Evolutionary conservation across 2,888 invertebrate species (phyloP).

Genomic region (Dolomedes plantarius): DNA sequence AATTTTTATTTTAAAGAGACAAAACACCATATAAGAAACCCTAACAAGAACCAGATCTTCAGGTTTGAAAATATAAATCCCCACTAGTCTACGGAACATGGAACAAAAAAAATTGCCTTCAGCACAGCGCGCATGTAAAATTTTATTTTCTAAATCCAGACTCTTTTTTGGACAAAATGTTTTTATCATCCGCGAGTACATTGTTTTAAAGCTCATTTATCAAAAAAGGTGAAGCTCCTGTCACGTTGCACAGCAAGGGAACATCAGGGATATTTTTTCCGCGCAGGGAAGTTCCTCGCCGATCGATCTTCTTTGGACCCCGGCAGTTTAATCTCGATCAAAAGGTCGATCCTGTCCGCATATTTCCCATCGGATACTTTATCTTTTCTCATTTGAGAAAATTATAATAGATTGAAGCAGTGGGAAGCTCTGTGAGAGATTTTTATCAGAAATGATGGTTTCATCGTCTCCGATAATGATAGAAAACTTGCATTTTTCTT

Average conservation of each 20-base stretch:
- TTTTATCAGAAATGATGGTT: slow-evolving; percentile 5
- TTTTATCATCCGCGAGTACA: slow-evolving; percentile 24
- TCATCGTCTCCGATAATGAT: not conserved
- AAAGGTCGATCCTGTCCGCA: not conserved
- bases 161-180: slow-evolving; percentile 20
- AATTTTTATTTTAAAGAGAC: too few relatives aligned
- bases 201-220: slow-evolving; percentile 60
- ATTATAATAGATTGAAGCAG: slow-evolving; percentile 2
- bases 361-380: not conserved
- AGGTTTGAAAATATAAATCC: too few relatives aligned
- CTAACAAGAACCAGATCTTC: too few relatives aligned
- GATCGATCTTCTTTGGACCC: slow-evolving; percentile 29
- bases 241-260: slow-evolving; percentile 19
- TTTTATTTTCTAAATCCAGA: not conserved
- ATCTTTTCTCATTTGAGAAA: not conserved
- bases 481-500: not conserved
- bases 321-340: slow-evolving; percentile 18
- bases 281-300: not conserved
- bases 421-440: not conserved
- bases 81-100: not conserved
- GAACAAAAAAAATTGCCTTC: not conserved
- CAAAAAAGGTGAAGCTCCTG: slow-evolving; percentile 51
- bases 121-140: not conserved
- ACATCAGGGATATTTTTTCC: not conserved
- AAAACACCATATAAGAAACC: too few relatives aligned